Evolutionary conservation across 1,140 invertebrate species (phyloP).

Genomic region (Megalonaias nervosa): DNA sequence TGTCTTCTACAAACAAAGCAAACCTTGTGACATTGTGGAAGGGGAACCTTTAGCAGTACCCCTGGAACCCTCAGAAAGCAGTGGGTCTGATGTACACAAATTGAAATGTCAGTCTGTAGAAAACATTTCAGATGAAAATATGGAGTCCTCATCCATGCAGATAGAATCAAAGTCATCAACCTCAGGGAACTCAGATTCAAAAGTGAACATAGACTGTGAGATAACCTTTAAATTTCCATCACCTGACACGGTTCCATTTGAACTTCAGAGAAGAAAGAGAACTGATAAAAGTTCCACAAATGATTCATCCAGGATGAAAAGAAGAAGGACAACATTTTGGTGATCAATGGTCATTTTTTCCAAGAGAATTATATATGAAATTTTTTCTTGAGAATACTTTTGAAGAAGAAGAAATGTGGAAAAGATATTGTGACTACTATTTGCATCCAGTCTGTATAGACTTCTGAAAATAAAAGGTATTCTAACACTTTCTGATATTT

Average conservation of each 20-base stretch:
- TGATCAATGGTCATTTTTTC: neutral
- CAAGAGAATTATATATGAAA: too few relatives aligned
- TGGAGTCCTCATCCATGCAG: neutral
- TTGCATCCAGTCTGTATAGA: too few relatives aligned
- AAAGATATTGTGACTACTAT: too few relatives aligned
- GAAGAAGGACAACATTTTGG: conserved; percentile 33
- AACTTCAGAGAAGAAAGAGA: neutral
- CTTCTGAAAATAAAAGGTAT: too few relatives aligned
- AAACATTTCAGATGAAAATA: conserved; percentile 1
- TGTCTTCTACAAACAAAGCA: conserved; percentile 50
- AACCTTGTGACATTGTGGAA: neutral
- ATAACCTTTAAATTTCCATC: neutral
- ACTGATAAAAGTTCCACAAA: neutral
- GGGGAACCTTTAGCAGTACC: neutral
- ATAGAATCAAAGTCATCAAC: neutral
- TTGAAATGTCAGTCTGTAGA: conserved; percentile 11
- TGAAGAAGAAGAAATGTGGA: too few relatives aligned
- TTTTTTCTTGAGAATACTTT: too few relatives aligned
- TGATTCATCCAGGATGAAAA: conserved; percentile 8
- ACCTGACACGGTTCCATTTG: neutral
- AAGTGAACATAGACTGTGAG: neutral
- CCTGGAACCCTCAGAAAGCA: neutral
- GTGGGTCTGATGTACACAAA: conserved; percentile 9
- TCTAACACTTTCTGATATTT: too few relatives aligned
- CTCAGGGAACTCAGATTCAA: conserved; percentile 5